A percentile compares a stretch with the other conserved stretches of the same genome.
These are phyloP conservation scores for Cyanistes caeruleus DNA, from an alignment of 2,113 vertebrate species.

Conservation along the genomic window DNA sequence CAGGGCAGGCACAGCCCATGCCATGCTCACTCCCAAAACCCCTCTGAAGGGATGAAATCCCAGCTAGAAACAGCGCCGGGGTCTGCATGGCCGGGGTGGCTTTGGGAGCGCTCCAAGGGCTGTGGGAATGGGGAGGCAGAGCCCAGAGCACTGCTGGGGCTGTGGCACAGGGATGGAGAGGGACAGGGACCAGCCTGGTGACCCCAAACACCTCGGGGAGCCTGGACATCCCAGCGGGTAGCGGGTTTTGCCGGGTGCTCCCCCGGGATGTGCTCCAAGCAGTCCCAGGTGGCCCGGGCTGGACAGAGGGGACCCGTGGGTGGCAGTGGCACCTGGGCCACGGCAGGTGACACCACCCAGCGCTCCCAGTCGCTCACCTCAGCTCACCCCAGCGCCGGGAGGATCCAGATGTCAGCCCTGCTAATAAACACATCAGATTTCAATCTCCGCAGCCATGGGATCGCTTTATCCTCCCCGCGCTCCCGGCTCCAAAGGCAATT, in stretches of 20 bases:
- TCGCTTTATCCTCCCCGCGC: slow-evolving; percentile 23
- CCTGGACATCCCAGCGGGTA: fast-evolving
- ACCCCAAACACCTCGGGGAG: not conserved
- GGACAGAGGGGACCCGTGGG: fast-evolving
- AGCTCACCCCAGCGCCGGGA: slow-evolving; percentile 23
- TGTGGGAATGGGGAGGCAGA: not conserved
- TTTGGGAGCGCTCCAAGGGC: not conserved
- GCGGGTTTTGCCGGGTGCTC: not conserved
- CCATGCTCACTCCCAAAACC: fast-evolving
- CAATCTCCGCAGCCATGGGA: slow-evolving; percentile 51
- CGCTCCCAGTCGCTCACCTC: slow-evolving; percentile 3
- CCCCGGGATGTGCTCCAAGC: fast-evolving
- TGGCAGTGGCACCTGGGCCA: fast-evolving
- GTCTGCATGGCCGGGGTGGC: fast-evolving
- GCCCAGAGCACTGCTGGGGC: fast-evolving
- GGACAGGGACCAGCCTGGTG: not conserved
- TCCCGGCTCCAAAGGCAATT: slow-evolving; percentile 37
- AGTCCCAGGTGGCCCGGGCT: fast-evolving
- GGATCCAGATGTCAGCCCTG: slow-evolving; percentile 55
- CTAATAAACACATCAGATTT: slow-evolving; percentile 67
- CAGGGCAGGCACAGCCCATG: not conserved
- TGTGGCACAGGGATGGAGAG: not conserved
- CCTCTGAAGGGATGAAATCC: not conserved
- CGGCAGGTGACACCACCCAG: not conserved
- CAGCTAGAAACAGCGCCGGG: fast-evolving